Conservation (phyloP, 2,113 vertebrate species). For the Zosterops hypoxanthus region DNA sequence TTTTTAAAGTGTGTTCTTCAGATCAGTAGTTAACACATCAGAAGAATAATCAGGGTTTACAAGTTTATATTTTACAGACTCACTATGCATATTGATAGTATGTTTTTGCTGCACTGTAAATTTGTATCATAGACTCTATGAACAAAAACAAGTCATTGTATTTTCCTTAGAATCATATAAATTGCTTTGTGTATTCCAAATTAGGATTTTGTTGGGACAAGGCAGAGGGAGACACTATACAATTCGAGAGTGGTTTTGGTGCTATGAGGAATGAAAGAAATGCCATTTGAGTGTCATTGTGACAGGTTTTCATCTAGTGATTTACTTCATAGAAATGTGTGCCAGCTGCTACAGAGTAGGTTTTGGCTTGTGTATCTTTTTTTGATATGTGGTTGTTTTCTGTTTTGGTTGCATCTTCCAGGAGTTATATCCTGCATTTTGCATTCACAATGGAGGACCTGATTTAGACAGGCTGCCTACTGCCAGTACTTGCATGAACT, state of each 20-base stretch:
- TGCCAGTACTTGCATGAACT: conserved; percentile 99
- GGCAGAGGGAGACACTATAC: neutral
- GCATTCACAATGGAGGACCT: conserved; percentile 94
- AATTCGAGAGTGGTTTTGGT: neutral
- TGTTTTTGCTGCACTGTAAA: neutral
- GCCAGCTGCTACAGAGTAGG: neutral
- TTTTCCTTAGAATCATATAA: neutral
- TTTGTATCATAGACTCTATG: neutral
- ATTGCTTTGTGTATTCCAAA: neutral
- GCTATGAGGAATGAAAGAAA: neutral
- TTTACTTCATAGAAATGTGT: neutral
- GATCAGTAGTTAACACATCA: neutral
- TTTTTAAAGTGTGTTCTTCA: neutral
- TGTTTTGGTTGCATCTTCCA: conserved; percentile 52
- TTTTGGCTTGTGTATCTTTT: neutral
- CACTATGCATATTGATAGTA: accelerated
- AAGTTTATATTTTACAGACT: neutral
- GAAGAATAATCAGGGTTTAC: neutral
- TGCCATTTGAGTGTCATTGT: neutral
- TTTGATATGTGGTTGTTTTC: neutral
- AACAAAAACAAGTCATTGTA: neutral
- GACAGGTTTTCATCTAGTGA: neutral
- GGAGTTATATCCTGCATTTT: conserved; percentile 98
- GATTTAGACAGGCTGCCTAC: conserved; percentile 95
- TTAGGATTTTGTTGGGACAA: neutral